A percentile compares a stretch with the other conserved stretches of the same genome.
phyloP scores from a whole-genome alignment of 2,797 vertebrate species.

The Gallinago solitaria region DNA sequence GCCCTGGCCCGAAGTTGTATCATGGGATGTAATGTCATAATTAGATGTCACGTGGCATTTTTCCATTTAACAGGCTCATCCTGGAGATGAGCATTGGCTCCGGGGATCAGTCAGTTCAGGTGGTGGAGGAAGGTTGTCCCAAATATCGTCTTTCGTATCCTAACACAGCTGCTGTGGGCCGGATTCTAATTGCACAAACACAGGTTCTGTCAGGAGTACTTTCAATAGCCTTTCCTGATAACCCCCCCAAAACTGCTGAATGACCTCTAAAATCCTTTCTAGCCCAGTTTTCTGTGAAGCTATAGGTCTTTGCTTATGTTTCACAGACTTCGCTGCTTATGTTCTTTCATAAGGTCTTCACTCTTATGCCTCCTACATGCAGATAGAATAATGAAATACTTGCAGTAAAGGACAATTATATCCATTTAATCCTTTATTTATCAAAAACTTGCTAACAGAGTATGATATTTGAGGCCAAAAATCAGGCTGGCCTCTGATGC shows the following conservation, averaged over 20 bases:
- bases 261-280: not conserved
- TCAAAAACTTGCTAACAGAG: not conserved
- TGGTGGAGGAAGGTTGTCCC: not conserved
- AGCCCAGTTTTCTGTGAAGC: not conserved
- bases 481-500: not conserved
- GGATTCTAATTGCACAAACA: not conserved
- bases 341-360: not conserved
- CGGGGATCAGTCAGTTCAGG: not conserved
- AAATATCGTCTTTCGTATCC: no score
- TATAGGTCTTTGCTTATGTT: not conserved
- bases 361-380: not conserved
- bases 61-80: not conserved
- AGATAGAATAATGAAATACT: not conserved
- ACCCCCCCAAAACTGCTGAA: not conserved
- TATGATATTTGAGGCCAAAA: not conserved
- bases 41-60: not conserved
- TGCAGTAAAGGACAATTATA: not conserved
- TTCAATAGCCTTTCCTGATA: not conserved
- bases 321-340: not conserved
- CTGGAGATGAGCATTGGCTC: not conserved
- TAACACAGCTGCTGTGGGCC: not conserved
- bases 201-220: not conserved
- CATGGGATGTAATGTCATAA: not conserved
- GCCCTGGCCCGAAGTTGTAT: not conserved
- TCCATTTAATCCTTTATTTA: not conserved